These are phyloP conservation scores for Tachystola acroxantha DNA, from an alignment of 2,888 invertebrate genomes.

Conservation along the genomic window DNA sequence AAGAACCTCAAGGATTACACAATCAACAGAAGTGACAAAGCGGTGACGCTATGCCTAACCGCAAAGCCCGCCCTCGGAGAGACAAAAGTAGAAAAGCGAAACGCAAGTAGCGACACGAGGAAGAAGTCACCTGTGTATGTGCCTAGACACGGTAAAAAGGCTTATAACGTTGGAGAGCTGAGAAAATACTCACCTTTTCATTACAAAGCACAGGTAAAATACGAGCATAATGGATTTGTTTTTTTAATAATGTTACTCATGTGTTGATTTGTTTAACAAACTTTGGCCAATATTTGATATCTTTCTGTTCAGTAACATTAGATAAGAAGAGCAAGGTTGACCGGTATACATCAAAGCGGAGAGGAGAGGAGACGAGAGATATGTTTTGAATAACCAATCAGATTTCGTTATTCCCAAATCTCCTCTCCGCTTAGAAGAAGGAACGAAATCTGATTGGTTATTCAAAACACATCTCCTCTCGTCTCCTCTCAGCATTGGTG, in stretches of 20 bases:
- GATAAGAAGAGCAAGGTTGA: no score
- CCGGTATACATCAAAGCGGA: no score
- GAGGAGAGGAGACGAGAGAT: no score
- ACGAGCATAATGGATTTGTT: conserved; percentile 9
- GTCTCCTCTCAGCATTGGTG: no score
- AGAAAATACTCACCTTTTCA: conserved; percentile 60
- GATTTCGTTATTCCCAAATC: no score
- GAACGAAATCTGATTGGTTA: no score
- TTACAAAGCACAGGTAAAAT: conserved; percentile 48
- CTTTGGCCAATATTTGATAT: no score
- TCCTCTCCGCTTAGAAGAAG: no score
- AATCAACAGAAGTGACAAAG: conserved; percentile 14
- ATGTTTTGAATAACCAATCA: no score
- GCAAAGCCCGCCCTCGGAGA: conserved; percentile 5
- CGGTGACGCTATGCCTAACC: conserved; percentile 6
- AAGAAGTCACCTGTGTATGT: conserved; percentile 31
- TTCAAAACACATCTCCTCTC: no score
- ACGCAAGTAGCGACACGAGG: conserved; percentile 23
- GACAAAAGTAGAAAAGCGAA: conserved; percentile 11
- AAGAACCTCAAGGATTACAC: conserved; percentile 18
- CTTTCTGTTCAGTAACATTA: no score
- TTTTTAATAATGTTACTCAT: conserved; percentile 11
- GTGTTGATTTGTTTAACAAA: conserved; percentile 1
- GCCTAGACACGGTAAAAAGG: conserved; percentile 31
- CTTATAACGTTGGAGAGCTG: conserved; percentile 30